phyloP scores from a whole-genome alignment of 2,113 vertebrate genomes.

The Riparia riparia region DNA sequence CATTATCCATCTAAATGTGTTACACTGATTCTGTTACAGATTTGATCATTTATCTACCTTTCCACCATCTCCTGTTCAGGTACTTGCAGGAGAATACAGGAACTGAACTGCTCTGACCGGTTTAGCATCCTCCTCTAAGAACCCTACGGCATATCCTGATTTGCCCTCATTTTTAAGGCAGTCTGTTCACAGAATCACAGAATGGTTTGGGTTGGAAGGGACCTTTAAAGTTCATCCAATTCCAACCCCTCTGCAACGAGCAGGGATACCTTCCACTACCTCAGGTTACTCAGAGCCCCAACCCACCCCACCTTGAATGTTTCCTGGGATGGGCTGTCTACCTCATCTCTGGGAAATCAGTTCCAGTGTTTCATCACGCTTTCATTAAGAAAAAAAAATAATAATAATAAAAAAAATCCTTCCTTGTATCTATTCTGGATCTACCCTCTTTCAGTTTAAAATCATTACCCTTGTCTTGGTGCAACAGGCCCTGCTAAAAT shows the following conservation, averaged over 20 bases:
- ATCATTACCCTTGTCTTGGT: fast-evolving
- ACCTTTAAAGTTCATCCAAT: neutral
- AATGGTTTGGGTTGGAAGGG: neutral
- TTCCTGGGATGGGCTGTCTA: neutral
- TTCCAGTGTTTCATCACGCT: neutral
- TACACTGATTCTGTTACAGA: neutral
- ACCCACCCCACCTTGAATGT: neutral
- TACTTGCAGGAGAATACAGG: neutral
- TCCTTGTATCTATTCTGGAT: neutral
- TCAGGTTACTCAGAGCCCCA: fast-evolving
- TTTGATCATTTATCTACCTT: neutral
- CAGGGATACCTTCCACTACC: neutral
- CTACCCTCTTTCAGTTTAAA: neutral
- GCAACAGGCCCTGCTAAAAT: neutral
- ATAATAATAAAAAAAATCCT: neutral
- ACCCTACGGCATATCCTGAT: neutral
- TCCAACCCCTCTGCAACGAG: fast-evolving
- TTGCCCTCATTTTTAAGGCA: neutral
- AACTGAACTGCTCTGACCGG: neutral
- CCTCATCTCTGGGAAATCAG: neutral
- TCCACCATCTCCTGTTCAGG: neutral
- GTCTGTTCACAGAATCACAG: neutral
- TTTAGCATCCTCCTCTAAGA: neutral
- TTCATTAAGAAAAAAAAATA: neutral
- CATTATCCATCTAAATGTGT: neutral